Conservation (phyloP, 2,113 vertebrate species). For the Tachysurus fulvidraco region DNA sequence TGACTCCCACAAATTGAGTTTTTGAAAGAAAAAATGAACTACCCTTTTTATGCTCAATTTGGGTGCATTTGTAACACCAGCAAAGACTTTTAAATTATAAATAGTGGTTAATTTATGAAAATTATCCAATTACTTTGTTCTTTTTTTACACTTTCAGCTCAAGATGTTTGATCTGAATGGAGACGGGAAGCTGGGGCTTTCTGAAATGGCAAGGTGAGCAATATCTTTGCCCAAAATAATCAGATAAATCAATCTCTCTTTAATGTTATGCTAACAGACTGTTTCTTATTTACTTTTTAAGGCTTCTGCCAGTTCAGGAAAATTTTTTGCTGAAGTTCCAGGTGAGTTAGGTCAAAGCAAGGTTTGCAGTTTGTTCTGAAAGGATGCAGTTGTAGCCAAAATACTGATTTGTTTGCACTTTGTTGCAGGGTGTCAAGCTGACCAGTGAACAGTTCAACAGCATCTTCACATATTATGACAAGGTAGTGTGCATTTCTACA, state of each 20-base stretch:
- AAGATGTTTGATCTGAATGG: constrained; percentile 96
- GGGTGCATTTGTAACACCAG: background rate
- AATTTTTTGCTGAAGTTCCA: constrained; percentile 98
- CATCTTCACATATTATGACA: constrained; percentile 94
- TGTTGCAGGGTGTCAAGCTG: constrained; percentile 86
- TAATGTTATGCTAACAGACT: constrained; percentile 32
- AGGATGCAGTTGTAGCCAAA: background rate
- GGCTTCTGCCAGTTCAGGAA: constrained; percentile 94
- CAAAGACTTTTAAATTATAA: background rate
- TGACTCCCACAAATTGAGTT: background rate
- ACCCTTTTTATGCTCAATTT: background rate
- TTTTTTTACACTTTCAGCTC: constrained; percentile 74
- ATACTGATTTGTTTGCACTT: constrained; percentile 1
- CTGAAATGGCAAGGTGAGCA: constrained; percentile 91
- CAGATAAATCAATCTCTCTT: background rate
- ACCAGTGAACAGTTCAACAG: constrained; percentile 89
- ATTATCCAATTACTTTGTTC: background rate
- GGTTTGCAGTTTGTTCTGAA: background rate
- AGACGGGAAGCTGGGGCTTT: constrained; percentile 94
- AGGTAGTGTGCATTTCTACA: constrained; percentile 72
- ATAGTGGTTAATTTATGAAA: background rate
- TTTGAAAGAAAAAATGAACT: background rate
- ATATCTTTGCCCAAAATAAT: background rate
- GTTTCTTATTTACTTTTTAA: constrained; percentile 63
- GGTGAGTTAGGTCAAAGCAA: constrained; percentile 69